A percentile compares a stretch with the other conserved stretches of the same genome.
Evolutionary conservation across 2,113 vertebrate species (phyloP).

Genomic region (Heterotilapia buettikoferi): DNA sequence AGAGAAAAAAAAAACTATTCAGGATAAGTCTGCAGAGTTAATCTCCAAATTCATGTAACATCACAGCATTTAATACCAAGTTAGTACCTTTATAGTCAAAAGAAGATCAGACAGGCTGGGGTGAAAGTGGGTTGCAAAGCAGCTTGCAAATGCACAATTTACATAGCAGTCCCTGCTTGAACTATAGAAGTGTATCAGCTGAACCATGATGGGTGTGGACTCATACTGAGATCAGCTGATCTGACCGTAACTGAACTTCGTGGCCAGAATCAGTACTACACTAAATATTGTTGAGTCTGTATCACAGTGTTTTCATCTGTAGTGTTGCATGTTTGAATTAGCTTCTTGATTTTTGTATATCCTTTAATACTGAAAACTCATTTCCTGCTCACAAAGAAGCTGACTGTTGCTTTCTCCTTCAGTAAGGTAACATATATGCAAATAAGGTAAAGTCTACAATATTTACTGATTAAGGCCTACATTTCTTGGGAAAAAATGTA

Average conservation of each 20-base stretch:
- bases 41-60: background rate
- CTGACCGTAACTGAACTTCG: background rate
- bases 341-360: background rate
- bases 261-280: background rate
- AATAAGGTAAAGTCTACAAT: background rate
- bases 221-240: background rate
- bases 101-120: background rate
- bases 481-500: background rate
- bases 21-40: fast-evolving
- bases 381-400: fast-evolving
- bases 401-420: background rate
- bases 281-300: background rate
- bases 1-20: background rate
- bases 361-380: background rate
- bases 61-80: background rate
- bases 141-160: background rate
- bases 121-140: background rate
- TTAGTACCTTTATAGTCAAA: background rate
- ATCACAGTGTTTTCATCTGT: fast-evolving
- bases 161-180: background rate
- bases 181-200: background rate
- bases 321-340: background rate
- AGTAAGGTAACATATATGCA: background rate
- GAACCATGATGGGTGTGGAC: background rate
- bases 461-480: background rate